Evolutionary conservation across 53 echinoderm and acorn worm species (phyloP).

Genomic region (Zoroaster sp.): DNA sequence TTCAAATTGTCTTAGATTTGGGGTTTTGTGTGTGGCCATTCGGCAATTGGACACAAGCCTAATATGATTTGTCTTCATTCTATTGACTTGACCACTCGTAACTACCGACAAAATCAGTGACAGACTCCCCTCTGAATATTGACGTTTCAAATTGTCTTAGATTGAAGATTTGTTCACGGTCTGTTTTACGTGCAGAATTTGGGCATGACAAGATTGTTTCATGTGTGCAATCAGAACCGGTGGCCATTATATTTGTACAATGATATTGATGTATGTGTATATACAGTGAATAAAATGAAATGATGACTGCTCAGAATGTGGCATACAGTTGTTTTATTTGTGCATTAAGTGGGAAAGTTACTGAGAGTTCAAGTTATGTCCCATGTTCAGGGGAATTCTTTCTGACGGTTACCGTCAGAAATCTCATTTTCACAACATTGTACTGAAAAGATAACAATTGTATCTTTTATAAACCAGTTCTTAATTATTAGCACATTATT

Average conservation of each 20-base stretch:
- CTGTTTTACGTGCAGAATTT: conserved; percentile 42
- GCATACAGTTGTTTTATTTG: too few species aligned
- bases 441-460: too few species aligned
- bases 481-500: too few species aligned
- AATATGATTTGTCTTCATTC: not conserved
- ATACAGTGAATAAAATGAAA: not conserved
- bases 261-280: not conserved
- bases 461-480: too few species aligned
- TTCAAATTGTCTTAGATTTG: conserved; percentile 38
- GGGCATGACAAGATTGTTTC: not conserved
- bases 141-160: conserved; percentile 48
- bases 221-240: not conserved
- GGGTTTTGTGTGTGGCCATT: not conserved
- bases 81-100: not conserved
- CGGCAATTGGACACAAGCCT: not conserved
- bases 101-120: not conserved
- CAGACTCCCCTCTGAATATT: not conserved
- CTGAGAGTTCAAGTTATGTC: too few species aligned
- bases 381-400: too few species aligned
- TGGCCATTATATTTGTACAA: conserved; percentile 45
- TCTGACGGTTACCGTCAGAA: too few species aligned
- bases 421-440: too few species aligned
- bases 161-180: not conserved
- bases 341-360: too few species aligned
- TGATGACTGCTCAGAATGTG: not conserved